phyloP scores from a whole-genome alignment of 1,140 invertebrate species.

The Eumeta japonica region DNA sequence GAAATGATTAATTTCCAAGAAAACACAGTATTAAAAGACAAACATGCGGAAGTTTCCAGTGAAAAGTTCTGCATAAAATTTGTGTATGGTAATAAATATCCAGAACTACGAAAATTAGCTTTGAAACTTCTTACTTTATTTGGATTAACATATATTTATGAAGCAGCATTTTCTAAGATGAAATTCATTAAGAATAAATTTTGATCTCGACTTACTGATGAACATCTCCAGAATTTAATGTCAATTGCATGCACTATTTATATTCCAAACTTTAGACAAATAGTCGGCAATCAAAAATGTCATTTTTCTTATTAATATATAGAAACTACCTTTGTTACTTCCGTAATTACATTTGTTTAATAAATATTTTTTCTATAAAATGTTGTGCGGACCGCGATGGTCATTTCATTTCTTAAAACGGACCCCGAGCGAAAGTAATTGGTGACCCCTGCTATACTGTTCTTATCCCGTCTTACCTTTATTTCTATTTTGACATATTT shows the following conservation, averaged over 20 bases:
- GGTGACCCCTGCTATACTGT: too few species aligned
- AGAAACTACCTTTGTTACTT: conserved; percentile 12
- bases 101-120: too few species aligned
- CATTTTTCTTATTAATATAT: conserved; percentile 12
- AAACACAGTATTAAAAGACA: conserved; percentile 11
- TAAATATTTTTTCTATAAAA: conserved; percentile 12
- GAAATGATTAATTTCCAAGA: conserved; percentile 13
- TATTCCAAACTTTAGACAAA: conserved; percentile 15
- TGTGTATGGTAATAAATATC: conserved; percentile 13
- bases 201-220: conserved; percentile 17
- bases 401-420: conserved; percentile 15
- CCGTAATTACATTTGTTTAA: conserved; percentile 13
- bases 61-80: conserved; percentile 13
- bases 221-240: conserved; percentile 17
- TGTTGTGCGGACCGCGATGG: conserved; percentile 11
- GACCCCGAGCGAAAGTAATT: too few species aligned
- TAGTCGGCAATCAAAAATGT: conserved; percentile 11
- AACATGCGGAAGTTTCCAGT: conserved; percentile 11
- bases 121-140: conserved; percentile 11
- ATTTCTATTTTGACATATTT: too few species aligned
- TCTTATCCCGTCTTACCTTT: too few species aligned
- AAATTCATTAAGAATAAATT: conserved; percentile 17
- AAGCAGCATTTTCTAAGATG: conserved; percentile 16
- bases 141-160: conserved; percentile 14
- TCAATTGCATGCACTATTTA: conserved; percentile 15